A percentile compares a stretch with the other conserved stretches of the same genome.
Evolutionary conservation across 2,113 vertebrate genomes (phyloP).

Genomic region (Acanthisitta chloris): DNA sequence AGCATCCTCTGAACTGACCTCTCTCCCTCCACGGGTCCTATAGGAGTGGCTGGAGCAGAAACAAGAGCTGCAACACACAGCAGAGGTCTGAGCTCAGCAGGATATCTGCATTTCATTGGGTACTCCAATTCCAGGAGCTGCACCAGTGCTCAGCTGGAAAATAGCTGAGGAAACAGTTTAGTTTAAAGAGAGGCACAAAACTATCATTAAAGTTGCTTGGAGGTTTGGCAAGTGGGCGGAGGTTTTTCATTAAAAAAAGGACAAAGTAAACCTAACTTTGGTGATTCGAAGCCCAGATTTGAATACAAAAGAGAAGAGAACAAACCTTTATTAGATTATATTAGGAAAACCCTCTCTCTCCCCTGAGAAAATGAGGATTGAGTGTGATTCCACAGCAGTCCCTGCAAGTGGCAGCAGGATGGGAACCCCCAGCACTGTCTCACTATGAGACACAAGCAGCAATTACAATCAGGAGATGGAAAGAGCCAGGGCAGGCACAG

Average conservation of each 20-base stretch:
- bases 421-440: fast-evolving
- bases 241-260: fast-evolving
- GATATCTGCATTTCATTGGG: fast-evolving
- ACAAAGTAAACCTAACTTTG: background rate
- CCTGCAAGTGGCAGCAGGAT: background rate
- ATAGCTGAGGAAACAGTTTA: fast-evolving
- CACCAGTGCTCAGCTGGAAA: background rate
- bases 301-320: background rate
- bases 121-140: fast-evolving
- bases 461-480: background rate
- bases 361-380: fast-evolving
- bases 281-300: background rate
- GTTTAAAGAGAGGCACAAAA: background rate
- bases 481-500: background rate
- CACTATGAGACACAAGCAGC: background rate
- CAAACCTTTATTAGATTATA: background rate
- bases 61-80: fast-evolving
- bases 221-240: background rate
- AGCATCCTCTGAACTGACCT: background rate
- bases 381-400: fast-evolving
- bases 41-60: background rate
- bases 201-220: fast-evolving
- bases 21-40: fast-evolving
- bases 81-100: background rate
- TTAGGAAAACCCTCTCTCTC: background rate